These are phyloP conservation scores for Sweltsa coloradensis DNA, from an alignment of 1,140 invertebrate genomes.

Conservation along the genomic window DNA sequence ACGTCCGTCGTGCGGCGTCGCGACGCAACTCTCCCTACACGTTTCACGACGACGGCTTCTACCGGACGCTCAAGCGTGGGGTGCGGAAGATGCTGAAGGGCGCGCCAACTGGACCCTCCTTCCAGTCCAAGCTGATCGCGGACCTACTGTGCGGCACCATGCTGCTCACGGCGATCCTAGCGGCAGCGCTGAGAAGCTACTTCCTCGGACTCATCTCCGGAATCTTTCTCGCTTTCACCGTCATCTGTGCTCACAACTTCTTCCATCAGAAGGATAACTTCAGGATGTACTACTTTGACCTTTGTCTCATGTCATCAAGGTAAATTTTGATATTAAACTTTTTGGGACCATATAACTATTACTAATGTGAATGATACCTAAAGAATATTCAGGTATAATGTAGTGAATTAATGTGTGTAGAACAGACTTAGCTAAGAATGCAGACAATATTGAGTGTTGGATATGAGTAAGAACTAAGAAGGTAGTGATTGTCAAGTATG, in stretches of 20 bases:
- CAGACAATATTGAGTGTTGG: too few relatives aligned
- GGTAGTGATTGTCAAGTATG: too few relatives aligned
- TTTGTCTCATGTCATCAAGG: slow-evolving; percentile 49
- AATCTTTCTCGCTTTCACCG: slow-evolving; percentile 39
- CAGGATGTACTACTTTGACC: slow-evolving; percentile 69
- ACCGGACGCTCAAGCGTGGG: slow-evolving; percentile 22
- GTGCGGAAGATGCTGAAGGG: slow-evolving; percentile 11
- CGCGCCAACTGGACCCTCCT: neutral
- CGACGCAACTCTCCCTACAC: slow-evolving; percentile 12
- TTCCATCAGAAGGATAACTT: slow-evolving; percentile 68
- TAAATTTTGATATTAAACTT: too few relatives aligned
- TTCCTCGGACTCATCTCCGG: slow-evolving; percentile 34
- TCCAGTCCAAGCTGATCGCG: slow-evolving; percentile 25
- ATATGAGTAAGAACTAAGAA: too few relatives aligned
- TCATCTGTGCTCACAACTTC: slow-evolving; percentile 62
- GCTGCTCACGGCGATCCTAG: slow-evolving; percentile 35
- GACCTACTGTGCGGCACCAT: slow-evolving; percentile 38
- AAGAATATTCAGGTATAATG: too few relatives aligned
- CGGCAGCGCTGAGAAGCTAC: slow-evolving; percentile 32
- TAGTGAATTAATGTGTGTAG: too few relatives aligned
- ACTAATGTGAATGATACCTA: too few relatives aligned
- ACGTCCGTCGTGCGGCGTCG: slow-evolving; percentile 13
- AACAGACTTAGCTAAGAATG: too few relatives aligned
- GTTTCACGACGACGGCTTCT: slow-evolving; percentile 25
- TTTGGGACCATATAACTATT: too few relatives aligned